Evolutionary conservation across 2,888 invertebrate genomes (phyloP), one percentile per base, ranked within the genome.

Genomic region (Troilus luridus): DNA sequence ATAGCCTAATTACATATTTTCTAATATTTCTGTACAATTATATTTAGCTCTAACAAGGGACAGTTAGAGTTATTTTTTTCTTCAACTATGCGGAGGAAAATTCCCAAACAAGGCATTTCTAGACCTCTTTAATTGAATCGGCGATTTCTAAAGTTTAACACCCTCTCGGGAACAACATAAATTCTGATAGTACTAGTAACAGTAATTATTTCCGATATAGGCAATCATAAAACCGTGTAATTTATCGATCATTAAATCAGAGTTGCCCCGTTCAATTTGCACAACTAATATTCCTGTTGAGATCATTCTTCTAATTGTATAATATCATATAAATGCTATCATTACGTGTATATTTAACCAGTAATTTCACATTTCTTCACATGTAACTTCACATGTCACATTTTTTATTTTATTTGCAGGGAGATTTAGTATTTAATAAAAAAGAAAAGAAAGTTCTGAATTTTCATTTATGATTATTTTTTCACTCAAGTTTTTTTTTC

Each of bases 181-280:
- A 56, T 85, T 85, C 56, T n/a, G 10, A 81, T 81, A 14, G 81
- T 54, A 54, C 81, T 81, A 81, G 5, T 11, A 54, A 11, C 56
- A 11, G 56, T 56, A 85, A 56, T 85, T 56, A 56, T 58, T 54
- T 54, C 85, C 85, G 56, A 58, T 58, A 85, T n/a, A 85, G 56
- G n/a, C 85, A 56, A 85, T 85, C 9, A 85, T 85, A 85, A 85
- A 85, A 85, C 56, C 58, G 12, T n/a, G 85, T 85, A 85, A 85
- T 85, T 85, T 85, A 85, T 85, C 21, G 85, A 54, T 85, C 85
- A 85, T 85, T 85, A 85, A 85, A 85, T 58, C 85, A 85, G 85
- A 56, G 85, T 85, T n/a, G 85, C 85, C 21, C n/a, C 0, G 0
- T 85, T 85, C 85, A 85, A 85, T 85, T 85, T 85, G 56, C 85